Base-by-base conservation (phyloP, 2,888 invertebrate genomes). In the Blastobasis lacticolella region DNA sequence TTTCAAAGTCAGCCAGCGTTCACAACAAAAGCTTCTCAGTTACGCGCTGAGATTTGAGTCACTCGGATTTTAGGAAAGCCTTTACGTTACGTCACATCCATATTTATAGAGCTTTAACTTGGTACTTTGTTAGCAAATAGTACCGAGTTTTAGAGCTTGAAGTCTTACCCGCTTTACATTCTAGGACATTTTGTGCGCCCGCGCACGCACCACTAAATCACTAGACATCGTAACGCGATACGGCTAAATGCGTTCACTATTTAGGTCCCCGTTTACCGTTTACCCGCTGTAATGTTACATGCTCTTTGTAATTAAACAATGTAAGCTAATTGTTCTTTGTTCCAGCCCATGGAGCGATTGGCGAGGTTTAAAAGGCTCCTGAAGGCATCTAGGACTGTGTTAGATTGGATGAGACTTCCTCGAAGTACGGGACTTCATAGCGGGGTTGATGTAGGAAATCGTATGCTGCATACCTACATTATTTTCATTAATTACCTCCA, bases 151-250 rank as follows among this genome's bases (percentile, higher is more conserved):
- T 23, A 23, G 23, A 23, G 23, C 23, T 3, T 23, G 23, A 23
- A 23, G 23, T 23, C 23, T n/a, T 23, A 23, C 2, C 23, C 23
- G 23, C 23, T 23, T 23, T 23, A 23, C 23, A 23, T 23, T 23
- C 23, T 23, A 23, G 23, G 23, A 23, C 23, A 23, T 23, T 23
- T 23, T 23, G 59, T 55, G 61, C 59, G 62, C 60, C 59, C 51
- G 58, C 57, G 60, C 66, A 68, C 67, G 67, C 66, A 66, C 61
- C 60, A 63, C 63, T 73, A 71, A 71, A 72, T 73, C 69, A 72
- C 63, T 64, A 56, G 66, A 64, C 67, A 72, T 66, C 67, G 69
- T 69, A 66, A 67, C 64, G 60, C 58, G 62, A 69, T 69, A 67
- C 61, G 61, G 59, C 61, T 66, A 59, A 68, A 69, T 63, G 63